Evolutionary conservation across 2,113 vertebrate species (phyloP), one percentile per base, ranked within the genome.

Genomic region (Trochalopteron elliotii): DNA sequence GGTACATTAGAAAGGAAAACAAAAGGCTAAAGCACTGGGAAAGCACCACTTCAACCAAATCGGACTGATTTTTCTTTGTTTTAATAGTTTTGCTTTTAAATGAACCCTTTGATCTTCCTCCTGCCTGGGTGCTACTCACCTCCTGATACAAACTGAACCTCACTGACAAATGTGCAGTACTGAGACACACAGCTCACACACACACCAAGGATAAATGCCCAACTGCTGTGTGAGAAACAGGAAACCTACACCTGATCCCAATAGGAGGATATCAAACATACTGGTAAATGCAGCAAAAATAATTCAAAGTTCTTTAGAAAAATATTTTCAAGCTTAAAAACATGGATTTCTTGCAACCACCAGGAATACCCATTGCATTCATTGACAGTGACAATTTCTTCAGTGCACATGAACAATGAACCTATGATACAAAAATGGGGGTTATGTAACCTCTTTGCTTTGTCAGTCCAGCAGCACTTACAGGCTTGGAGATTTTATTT

Each of bases 301-400:
- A 49, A 47, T n/a, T 60, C n/a, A 20, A 37, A 40, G 23, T 17
- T 78, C 65, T 79, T 56, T 25, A 56, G 35, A 60, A 92, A 90
- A 90, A 31, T 10, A 69, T 23, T 35, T 75, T 39, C 81, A 52
- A 82, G 39, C 52, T 67, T 52, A 79, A 87, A 90, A 24, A 0
- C 44, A 71, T 70, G 44, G 17, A 69, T 22, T 60, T 60, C n/a
- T 22, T 3, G 9, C 40, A 39, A 87, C 60, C 50, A 74, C 15
- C 5, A 6, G 24, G 13, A 11, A 75, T 5, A 24, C 9, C 16
- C 2, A 0, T 13, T 56, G 49, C n/a, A 56, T 52, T 80, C 15
- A 72, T 2, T 0, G 1, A 42, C 0, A 4, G 4, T 10, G 27
- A 45, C 37, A 44, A n/a, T 20, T 63, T 18, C 8, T 57, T 61